Conservation (phyloP, 2,113 vertebrate species). For the Todiramphus saurophagus region DNA sequence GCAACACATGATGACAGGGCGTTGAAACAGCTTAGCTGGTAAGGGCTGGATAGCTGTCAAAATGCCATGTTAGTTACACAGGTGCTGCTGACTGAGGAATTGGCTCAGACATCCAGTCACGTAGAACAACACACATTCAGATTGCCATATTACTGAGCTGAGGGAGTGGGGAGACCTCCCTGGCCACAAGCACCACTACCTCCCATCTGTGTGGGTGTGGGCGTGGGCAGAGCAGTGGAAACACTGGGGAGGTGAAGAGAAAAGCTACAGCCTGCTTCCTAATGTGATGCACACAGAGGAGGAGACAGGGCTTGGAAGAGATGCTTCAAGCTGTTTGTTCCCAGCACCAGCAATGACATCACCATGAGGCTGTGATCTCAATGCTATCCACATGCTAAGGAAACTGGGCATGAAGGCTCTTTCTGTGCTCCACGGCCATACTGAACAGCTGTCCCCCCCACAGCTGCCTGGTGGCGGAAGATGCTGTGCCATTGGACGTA, state of each 20-base stretch:
- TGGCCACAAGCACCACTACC: not conserved
- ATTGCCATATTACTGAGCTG: not conserved
- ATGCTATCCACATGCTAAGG: not conserved
- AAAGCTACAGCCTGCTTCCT: not conserved
- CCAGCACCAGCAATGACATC: not conserved
- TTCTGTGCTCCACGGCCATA: not conserved
- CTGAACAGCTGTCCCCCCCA: not conserved
- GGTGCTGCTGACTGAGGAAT: slow-evolving; percentile 57
- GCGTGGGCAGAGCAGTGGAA: not conserved
- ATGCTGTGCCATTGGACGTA: not conserved
- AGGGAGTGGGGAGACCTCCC: not conserved
- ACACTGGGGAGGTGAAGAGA: not conserved
- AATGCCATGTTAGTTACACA: slow-evolving; percentile 48
- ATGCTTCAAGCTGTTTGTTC: not conserved
- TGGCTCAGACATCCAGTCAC: slow-evolving; percentile 54
- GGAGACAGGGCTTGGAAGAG: not conserved
- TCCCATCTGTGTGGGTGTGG: not conserved
- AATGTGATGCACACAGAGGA: not conserved
- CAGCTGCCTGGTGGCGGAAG: not conserved
- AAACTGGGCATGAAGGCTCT: not conserved
- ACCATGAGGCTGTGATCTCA: not conserved
- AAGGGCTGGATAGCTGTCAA: slow-evolving; percentile 38
- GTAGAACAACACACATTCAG: not conserved
- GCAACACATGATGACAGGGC: slow-evolving; percentile 41
- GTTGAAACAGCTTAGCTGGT: slow-evolving; percentile 49